Conservation (phyloP, 2,113 vertebrate genomes). For the Nyctibius bracteatus region DNA sequence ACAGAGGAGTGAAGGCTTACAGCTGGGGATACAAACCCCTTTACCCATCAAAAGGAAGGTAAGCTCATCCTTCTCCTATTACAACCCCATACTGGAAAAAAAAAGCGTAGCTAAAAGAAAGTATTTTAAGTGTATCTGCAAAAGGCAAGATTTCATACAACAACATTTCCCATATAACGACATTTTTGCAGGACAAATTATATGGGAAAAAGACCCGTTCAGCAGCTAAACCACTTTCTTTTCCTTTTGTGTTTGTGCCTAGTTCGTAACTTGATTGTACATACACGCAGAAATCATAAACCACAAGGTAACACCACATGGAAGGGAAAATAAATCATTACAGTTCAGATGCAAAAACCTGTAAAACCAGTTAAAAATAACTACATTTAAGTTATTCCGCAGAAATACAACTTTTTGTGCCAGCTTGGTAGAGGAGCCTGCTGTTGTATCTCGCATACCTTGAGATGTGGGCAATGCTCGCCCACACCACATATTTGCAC, state of each 20-base stretch:
- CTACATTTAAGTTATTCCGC: accelerated
- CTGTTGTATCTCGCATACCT: accelerated
- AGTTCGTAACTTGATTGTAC: accelerated
- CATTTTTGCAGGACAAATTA: not conserved
- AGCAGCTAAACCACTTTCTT: not conserved
- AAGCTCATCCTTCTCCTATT: not conserved
- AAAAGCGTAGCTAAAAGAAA: accelerated
- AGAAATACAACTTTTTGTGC: accelerated
- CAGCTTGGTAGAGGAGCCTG: accelerated
- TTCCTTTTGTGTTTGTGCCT: accelerated
- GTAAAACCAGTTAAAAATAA: accelerated
- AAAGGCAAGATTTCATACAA: not conserved
- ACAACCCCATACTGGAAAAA: not conserved
- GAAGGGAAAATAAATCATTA: accelerated
- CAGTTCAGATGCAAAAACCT: not conserved
- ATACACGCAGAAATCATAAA: accelerated
- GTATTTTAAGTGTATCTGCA: not conserved
- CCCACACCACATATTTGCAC: accelerated
- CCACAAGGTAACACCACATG: accelerated
- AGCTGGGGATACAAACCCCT: not conserved
- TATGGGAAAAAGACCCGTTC: not conserved
- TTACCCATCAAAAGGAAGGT: not conserved
- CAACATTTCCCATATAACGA: accelerated
- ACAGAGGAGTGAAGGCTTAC: not conserved
- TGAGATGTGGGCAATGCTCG: not conserved